phyloP scores from a whole-genome alignment of 1,140 invertebrate genomes.

The Polypedilum vanderplanki region DNA sequence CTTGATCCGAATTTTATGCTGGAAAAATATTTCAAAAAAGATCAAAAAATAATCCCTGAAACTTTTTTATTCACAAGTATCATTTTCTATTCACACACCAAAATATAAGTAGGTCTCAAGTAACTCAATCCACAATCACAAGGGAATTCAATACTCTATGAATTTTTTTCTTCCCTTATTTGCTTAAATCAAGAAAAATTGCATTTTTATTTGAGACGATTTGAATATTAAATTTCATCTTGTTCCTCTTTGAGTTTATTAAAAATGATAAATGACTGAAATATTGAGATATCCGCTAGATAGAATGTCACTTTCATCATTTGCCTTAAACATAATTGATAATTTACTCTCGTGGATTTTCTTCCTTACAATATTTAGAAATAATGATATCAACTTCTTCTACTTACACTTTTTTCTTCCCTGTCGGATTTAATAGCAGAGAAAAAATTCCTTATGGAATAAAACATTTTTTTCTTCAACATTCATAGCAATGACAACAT shows the following conservation, averaged over 20 bases:
- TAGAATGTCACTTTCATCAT: neutral
- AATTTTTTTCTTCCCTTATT: neutral
- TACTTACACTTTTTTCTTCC: neutral
- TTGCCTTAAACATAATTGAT: neutral
- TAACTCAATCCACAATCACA: neutral
- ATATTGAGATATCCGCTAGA: slow-evolving; percentile 4
- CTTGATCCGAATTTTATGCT: too few relatives aligned
- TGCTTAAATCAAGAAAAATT: neutral
- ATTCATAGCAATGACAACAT: neutral
- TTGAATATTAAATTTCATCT: neutral
- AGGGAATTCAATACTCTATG: neutral
- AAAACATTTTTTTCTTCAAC: neutral
- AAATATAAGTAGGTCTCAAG: neutral
- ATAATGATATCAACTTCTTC: slow-evolving; percentile 22
- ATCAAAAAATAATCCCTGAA: neutral
- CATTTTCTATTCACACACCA: too few relatives aligned
- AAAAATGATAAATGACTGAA: slow-evolving; percentile 28
- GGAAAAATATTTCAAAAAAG: too few relatives aligned
- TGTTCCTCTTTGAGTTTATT: neutral
- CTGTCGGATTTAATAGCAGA: neutral
- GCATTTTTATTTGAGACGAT: neutral
- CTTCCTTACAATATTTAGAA: neutral
- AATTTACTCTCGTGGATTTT: neutral
- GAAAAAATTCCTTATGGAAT: neutral
- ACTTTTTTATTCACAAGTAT: too few relatives aligned